Base-by-base conservation (phyloP, 2,888 invertebrate species). In the Nezara viridula region DNA sequence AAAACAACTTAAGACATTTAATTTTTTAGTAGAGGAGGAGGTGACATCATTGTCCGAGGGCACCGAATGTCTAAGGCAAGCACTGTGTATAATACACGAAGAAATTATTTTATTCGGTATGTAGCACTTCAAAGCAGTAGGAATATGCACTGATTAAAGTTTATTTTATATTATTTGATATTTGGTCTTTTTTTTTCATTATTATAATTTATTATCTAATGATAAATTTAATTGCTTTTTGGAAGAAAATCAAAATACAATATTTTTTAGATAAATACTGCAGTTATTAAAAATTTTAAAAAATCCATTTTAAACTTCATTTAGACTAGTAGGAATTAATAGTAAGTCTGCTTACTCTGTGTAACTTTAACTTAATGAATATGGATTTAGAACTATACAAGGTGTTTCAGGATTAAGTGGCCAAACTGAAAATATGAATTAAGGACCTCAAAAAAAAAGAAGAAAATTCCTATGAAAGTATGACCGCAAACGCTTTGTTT, bases 41-140 rank as follows among this genome's bases (percentile, higher is more conserved):
- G n/a, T n/a, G n/a, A n/a, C n/a, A n/a, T n/a, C n/a, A n/a, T n/a
- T n/a, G n/a, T n/a, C n/a, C n/a, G n/a, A n/a, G n/a, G n/a, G n/a
- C n/a, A n/a, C n/a, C n/a, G n/a, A n/a, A n/a, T n/a, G n/a, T n/a
- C n/a, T n/a, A n/a, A n/a, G n/a, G n/a, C n/a, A n/a, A n/a, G n/a
- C n/a, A n/a, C n/a, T n/a, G 21, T 77, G 24, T 21, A 24, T 77
- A 24, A 77, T 77, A 37, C 21, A 77, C 40, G 12, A 77, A 40
- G 40, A 77, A 77, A 77, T 10, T 7, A 77, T 40, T 77, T 40
- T 77, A 77, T 40, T 77, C 40, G 24, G 40, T n/a, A n/a, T n/a
- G n/a, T 77, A 77, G 40, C 77, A 77, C 77, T 77, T 77, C 40
- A 77, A 40, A 77, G 77, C 77, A 77, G 77, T 40, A 77, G 77